Conservation (phyloP, 2,888 invertebrate genomes). For the Cephus spinipes region DNA sequence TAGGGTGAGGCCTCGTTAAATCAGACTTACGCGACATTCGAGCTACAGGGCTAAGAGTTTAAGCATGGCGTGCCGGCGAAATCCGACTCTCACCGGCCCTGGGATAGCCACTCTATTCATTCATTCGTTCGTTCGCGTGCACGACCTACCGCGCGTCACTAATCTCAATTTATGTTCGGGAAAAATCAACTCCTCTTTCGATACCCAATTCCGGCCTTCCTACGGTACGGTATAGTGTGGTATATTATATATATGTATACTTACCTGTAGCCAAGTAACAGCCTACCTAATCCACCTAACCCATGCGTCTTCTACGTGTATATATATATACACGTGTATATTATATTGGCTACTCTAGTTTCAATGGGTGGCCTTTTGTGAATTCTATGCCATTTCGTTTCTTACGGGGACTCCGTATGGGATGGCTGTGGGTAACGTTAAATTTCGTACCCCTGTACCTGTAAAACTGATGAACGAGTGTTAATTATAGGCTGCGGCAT, state of each 20-base stretch:
- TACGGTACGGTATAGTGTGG: neutral
- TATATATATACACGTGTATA: no score
- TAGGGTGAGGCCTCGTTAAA: conserved; percentile 43
- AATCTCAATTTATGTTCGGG: conserved; percentile 55
- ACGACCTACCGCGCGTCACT: conserved; percentile 62
- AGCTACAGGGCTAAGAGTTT: conserved; percentile 43
- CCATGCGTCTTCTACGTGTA: neutral
- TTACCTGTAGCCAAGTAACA: conserved; percentile 28
- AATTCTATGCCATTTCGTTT: neutral
- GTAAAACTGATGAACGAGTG: neutral
- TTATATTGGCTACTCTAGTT: neutral
- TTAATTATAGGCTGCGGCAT: neutral
- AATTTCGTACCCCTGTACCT: neutral
- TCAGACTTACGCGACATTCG: conserved; percentile 52
- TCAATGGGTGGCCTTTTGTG: neutral
- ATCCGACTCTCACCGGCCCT: conserved; percentile 46
- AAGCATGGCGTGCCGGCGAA: conserved; percentile 49
- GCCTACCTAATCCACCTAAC: neutral
- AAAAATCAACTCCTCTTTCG: conserved; percentile 50
- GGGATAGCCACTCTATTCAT: conserved; percentile 37
- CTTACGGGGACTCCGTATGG: neutral
- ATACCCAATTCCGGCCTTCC: conserved; percentile 2
- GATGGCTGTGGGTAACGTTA: neutral
- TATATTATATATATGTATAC: conserved; percentile 25
- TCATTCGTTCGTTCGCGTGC: conserved; percentile 49